Evolutionary conservation across 2,113 vertebrate species (phyloP).

Genomic region (Eptatretus burgeri): DNA sequence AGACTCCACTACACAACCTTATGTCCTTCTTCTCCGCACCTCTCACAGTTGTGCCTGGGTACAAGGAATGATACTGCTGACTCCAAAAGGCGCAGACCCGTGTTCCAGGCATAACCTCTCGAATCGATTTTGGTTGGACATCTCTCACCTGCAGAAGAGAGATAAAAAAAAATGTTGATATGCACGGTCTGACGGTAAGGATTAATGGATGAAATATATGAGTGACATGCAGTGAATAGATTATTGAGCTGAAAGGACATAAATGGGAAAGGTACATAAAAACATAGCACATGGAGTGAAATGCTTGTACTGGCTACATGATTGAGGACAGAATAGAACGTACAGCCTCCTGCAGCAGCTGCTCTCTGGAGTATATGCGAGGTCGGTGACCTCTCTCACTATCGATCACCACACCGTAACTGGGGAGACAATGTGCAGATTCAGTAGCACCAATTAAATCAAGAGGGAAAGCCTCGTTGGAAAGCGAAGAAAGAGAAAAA

Average conservation of each 20-base stretch:
- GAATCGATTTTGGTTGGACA: slow-evolving; percentile 35
- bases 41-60: slow-evolving; percentile 50
- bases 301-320: neutral
- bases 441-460: too few relatives aligned
- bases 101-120: slow-evolving; percentile 31
- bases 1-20: too few relatives aligned
- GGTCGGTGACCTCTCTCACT: slow-evolving; percentile 64
- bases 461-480: too few relatives aligned
- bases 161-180: neutral
- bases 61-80: slow-evolving; percentile 63
- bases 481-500: slow-evolving; percentile 8
- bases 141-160: slow-evolving; percentile 34
- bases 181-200: neutral
- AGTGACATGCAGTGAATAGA: too few relatives aligned
- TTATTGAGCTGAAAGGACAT: too few relatives aligned
- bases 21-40: slow-evolving; percentile 19
- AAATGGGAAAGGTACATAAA: neutral
- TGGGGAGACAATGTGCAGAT: slow-evolving; percentile 12
- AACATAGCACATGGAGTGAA: neutral
- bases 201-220: too few relatives aligned
- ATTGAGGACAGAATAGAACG: slow-evolving; percentile 15
- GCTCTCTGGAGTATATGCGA: slow-evolving; percentile 64
- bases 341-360: slow-evolving; percentile 73
- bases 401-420: slow-evolving; percentile 61
- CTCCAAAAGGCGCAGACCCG: slow-evolving; percentile 84